These are phyloP conservation scores for Menidia menidia DNA, from an alignment of 2,797 vertebrate genomes.

Conservation along the genomic window DNA sequence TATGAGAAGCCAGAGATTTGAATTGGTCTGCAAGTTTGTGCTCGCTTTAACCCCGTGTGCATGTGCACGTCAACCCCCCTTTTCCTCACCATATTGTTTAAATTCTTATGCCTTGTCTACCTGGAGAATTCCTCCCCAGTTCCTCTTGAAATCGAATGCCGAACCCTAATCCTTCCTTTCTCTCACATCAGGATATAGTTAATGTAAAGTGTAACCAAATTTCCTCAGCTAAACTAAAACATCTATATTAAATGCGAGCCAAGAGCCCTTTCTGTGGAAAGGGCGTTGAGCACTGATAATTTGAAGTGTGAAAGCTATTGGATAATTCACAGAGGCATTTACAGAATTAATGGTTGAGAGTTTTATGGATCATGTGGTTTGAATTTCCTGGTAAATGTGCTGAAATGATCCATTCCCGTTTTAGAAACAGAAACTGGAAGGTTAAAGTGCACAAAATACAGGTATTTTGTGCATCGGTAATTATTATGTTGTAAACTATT, in stretches of 20 bases:
- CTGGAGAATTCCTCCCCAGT: conserved; percentile 77
- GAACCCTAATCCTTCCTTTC: conserved; percentile 76
- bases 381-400: conserved; percentile 68
- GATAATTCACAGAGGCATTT: conserved; percentile 70
- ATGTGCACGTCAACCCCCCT: conserved; percentile 61
- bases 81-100: conserved; percentile 79
- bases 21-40: conserved; percentile 78
- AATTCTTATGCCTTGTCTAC: conserved; percentile 75
- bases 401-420: conserved; percentile 51
- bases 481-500: conserved; percentile 3
- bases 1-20: conserved; percentile 60
- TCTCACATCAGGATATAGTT: conserved; percentile 81
- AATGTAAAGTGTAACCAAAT: conserved; percentile 86
- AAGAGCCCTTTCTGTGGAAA: conserved; percentile 66
- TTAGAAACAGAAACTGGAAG: conserved; percentile 57
- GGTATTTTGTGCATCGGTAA: conserved; percentile 15
- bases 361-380: conserved; percentile 73
- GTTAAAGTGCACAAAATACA: conserved; percentile 1
- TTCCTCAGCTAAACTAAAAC: conserved; percentile 85
- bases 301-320: conserved; percentile 70
- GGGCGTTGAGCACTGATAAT: conserved; percentile 63
- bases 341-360: conserved; percentile 59
- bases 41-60: conserved; percentile 76
- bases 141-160: conserved; percentile 80
- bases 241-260: conserved; percentile 78